These are phyloP conservation scores for Anthopleura xanthogrammica DNA, from an alignment of 92 coral and sea anemone species.

Conservation along the genomic window DNA sequence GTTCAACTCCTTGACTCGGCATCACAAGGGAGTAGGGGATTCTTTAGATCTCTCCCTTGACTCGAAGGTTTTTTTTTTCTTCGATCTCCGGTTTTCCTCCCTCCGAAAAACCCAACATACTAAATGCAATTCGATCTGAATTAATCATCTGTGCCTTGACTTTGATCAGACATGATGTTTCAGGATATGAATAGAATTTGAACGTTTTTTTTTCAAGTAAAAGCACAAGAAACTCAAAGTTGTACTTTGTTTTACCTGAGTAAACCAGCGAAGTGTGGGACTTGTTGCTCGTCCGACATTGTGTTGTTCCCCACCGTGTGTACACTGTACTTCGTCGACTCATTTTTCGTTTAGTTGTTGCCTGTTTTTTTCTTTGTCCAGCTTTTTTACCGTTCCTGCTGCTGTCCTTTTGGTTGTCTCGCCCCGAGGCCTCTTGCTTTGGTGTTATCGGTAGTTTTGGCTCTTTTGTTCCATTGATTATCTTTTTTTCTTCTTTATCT, in stretches of 20 bases:
- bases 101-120: too few relatives aligned
- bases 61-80: too few relatives aligned
- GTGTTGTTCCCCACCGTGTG: conserved; percentile 35
- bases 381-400: neutral
- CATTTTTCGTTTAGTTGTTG: neutral
- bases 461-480: neutral
- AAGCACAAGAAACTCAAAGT: too few relatives aligned
- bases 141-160: too few relatives aligned
- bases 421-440: neutral
- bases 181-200: too few relatives aligned
- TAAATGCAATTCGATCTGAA: too few relatives aligned
- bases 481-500: neutral
- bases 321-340: conserved; percentile 30
- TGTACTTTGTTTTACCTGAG: conserved; percentile 11
- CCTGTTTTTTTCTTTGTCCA: neutral
- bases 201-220: too few relatives aligned
- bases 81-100: too few relatives aligned
- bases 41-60: too few relatives aligned
- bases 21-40: too few relatives aligned
- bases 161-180: too few relatives aligned
- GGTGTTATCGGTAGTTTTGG: neutral
- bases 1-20: too few relatives aligned
- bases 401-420: neutral
- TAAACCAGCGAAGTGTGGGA: conserved; percentile 37
- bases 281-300: conserved; percentile 30